Conservation (phyloP, 2,888 invertebrate species). For the Pyrrhosoma nymphula region DNA sequence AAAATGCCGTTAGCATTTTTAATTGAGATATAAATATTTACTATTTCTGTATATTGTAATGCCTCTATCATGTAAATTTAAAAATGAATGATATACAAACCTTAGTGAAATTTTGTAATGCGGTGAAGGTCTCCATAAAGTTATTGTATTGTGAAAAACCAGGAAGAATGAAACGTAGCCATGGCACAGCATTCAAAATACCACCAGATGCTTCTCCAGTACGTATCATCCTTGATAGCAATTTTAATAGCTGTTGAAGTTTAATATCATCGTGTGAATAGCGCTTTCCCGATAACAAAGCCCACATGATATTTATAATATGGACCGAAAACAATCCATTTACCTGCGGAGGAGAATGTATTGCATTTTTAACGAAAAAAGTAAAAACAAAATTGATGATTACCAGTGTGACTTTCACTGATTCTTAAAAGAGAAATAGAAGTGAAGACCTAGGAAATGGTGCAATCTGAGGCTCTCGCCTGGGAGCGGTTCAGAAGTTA, state of each 20-base stretch:
- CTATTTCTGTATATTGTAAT: too few species aligned
- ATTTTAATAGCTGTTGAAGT: constrained; percentile 69
- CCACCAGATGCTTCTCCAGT: constrained; percentile 59
- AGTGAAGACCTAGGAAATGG: too few species aligned
- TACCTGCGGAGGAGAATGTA: constrained; percentile 59
- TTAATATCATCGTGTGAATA: constrained; percentile 70
- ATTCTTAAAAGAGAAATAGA: too few species aligned
- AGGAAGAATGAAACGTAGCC: constrained; percentile 51
- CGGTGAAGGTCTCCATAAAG: not conserved
- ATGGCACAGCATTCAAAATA: constrained; percentile 54
- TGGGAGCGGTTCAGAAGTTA: too few species aligned
- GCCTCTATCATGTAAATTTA: too few species aligned
- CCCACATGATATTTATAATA: constrained; percentile 72
- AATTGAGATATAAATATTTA: too few species aligned
- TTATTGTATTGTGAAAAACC: constrained; percentile 53
- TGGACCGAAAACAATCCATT: constrained; percentile 70
- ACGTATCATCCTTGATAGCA: constrained; percentile 68
- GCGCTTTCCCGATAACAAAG: constrained; percentile 71
- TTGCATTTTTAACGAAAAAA: not conserved
- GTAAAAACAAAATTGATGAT: too few species aligned
- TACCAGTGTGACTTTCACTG: too few species aligned
- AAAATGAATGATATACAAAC: not conserved
- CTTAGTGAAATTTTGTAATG: constrained; percentile 61
- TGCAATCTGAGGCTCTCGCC: too few species aligned
- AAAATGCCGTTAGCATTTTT: too few species aligned